phyloP scores from a whole-genome alignment of 2,113 vertebrate genomes.

The Jacana jacana region DNA sequence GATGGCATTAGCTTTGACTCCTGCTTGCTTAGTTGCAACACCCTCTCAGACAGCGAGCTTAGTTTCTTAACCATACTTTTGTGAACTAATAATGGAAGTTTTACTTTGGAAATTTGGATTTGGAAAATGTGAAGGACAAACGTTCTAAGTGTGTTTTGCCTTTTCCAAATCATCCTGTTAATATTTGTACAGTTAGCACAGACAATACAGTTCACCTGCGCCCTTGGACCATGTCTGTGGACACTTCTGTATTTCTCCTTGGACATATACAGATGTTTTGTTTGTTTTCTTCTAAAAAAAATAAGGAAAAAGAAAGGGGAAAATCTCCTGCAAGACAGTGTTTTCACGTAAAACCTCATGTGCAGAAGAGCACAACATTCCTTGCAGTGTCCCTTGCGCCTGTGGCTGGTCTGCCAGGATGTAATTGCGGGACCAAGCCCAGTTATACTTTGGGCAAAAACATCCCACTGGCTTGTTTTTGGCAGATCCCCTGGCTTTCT shows the following conservation, averaged over 20 bases:
- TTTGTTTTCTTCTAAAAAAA: neutral
- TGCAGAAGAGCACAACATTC: neutral
- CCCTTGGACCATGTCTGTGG: neutral
- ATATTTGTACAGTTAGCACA: neutral
- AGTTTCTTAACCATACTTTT: neutral
- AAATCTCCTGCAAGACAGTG: neutral
- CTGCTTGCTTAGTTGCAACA: neutral
- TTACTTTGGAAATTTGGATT: neutral
- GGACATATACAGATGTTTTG: neutral
- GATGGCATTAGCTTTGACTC: neutral
- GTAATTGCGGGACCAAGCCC: neutral
- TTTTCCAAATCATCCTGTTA: neutral
- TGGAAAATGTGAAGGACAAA: neutral
- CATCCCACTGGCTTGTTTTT: neutral
- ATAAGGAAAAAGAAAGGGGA: too few species aligned
- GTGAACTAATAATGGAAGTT: neutral
- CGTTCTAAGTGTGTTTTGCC: neutral
- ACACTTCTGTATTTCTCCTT: neutral
- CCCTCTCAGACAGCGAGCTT: neutral
- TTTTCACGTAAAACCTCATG: neutral
- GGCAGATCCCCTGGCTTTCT: neutral
- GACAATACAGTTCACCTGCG: neutral
- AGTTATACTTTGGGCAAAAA: neutral
- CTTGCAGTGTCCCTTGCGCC: neutral
- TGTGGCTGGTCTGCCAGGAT: neutral